Evolutionary conservation across 2,888 invertebrate species (phyloP).

Genomic region (Brenthis ino): DNA sequence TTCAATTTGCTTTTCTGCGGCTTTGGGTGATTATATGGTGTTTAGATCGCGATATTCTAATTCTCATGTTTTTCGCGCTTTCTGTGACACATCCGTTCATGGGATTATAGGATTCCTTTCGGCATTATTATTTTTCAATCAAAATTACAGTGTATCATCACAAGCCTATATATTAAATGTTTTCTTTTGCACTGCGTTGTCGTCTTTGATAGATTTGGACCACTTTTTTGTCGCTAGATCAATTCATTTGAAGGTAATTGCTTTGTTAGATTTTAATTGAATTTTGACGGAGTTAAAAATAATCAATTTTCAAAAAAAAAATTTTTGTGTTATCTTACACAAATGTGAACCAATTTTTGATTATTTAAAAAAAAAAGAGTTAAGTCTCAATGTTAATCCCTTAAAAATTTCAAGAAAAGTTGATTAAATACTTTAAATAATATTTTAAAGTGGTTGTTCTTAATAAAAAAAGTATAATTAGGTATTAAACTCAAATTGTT

Average conservation of each 20-base stretch:
- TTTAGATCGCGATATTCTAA: slow-evolving; percentile 64
- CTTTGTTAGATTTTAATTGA: too few relatives aligned
- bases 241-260: slow-evolving; percentile 60
- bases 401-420: too few relatives aligned
- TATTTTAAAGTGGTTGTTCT: neutral
- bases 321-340: too few relatives aligned
- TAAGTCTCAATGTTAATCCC: too few relatives aligned
- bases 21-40: slow-evolving; percentile 65
- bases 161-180: slow-evolving; percentile 52
- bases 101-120: slow-evolving; percentile 62
- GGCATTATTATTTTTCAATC: slow-evolving; percentile 58
- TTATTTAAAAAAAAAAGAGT: too few relatives aligned
- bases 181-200: slow-evolving; percentile 59
- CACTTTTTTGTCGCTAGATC: slow-evolving; percentile 70
- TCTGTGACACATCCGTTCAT: slow-evolving; percentile 61
- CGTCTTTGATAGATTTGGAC: slow-evolving; percentile 67
- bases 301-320: too few relatives aligned
- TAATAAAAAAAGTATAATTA: neutral
- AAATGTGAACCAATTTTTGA: too few relatives aligned
- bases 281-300: too few relatives aligned
- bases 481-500: too few relatives aligned
- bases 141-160: slow-evolving; percentile 48
- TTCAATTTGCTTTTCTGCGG: slow-evolving; percentile 50
- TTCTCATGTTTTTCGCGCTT: slow-evolving; percentile 57
- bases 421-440: too few relatives aligned